A percentile compares a stretch with the other conserved stretches of the same genome.
Conservation (phyloP, 2,113 vertebrate species). For the Melanostigma gelatinosum region DNA sequence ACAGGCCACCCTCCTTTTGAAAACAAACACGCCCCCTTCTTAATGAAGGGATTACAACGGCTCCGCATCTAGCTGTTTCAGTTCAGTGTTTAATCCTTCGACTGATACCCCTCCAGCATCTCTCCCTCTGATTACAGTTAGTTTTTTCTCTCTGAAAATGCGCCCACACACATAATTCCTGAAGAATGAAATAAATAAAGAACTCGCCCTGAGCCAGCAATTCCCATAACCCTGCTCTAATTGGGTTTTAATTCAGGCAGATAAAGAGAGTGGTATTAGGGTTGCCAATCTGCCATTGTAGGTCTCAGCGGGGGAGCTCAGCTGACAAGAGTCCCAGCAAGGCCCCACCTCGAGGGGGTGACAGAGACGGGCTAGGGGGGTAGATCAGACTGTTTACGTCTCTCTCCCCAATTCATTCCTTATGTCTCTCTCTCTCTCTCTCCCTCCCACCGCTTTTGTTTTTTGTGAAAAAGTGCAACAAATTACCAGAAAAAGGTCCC, state of each 20-base stretch:
- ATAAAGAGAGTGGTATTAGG: slow-evolving; percentile 70
- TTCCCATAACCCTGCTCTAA: slow-evolving; percentile 66
- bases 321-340: slow-evolving; percentile 64
- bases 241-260: slow-evolving; percentile 71
- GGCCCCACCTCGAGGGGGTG: slow-evolving; percentile 52
- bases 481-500: neutral
- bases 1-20: slow-evolving; percentile 37
- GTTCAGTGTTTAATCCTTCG: slow-evolving; percentile 68
- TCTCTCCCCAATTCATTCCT: slow-evolving; percentile 36
- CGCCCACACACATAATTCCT: slow-evolving; percentile 58
- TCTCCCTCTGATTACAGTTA: slow-evolving; percentile 38
- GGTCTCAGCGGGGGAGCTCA: slow-evolving; percentile 61
- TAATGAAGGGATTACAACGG: slow-evolving; percentile 69
- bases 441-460: neutral
- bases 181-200: slow-evolving; percentile 49
- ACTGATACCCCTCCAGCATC: slow-evolving; percentile 55
- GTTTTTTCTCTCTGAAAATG: slow-evolving; percentile 35
- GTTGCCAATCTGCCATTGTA: slow-evolving; percentile 77
- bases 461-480: slow-evolving; percentile 2
- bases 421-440: neutral
- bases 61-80: slow-evolving; percentile 56
- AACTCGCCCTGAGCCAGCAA: slow-evolving; percentile 44
- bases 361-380: slow-evolving; percentile 53
- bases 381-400: slow-evolving; percentile 39
- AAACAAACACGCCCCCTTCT: slow-evolving; percentile 73